Conservation (phyloP, 2,888 invertebrate species). For the Alloscopus bannaensis region DNA sequence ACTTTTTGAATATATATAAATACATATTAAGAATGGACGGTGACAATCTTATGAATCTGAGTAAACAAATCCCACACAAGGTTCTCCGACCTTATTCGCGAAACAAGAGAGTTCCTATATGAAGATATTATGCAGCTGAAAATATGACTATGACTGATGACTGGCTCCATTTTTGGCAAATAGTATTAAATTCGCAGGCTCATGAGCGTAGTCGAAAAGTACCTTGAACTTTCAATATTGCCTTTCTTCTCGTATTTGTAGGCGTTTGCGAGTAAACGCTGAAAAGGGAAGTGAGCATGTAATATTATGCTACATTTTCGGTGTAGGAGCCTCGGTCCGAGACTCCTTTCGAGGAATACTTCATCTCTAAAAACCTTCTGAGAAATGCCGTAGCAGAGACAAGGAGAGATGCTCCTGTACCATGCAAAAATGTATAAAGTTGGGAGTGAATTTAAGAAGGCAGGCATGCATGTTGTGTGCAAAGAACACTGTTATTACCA, state of each 20-base stretch:
- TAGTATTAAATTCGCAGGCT: neutral
- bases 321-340: slow-evolving; percentile 27
- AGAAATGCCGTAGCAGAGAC: no score
- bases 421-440: no score
- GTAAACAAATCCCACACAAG: slow-evolving; percentile 2
- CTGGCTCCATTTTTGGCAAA: slow-evolving; percentile 1
- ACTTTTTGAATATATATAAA: no score
- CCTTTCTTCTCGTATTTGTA: slow-evolving; percentile 2
- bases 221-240: slow-evolving; percentile 6
- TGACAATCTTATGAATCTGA: no score
- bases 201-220: neutral
- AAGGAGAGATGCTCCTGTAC: no score
- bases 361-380: slow-evolving; percentile 17
- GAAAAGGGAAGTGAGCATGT: slow-evolving; percentile 38
- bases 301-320: no score
- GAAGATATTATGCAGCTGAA: neutral
- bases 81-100: slow-evolving; percentile 18
- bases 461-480: slow-evolving; percentile 6
- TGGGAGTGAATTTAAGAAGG: no score
- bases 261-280: slow-evolving; percentile 7
- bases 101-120: neutral
- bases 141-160: neutral
- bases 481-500: slow-evolving; percentile 10
- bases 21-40: no score
- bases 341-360: slow-evolving; percentile 30